Evolutionary conservation across 2,888 invertebrate genomes (phyloP), one percentile per base, ranked within the genome.

Genomic region (Laspeyria flexula): DNA sequence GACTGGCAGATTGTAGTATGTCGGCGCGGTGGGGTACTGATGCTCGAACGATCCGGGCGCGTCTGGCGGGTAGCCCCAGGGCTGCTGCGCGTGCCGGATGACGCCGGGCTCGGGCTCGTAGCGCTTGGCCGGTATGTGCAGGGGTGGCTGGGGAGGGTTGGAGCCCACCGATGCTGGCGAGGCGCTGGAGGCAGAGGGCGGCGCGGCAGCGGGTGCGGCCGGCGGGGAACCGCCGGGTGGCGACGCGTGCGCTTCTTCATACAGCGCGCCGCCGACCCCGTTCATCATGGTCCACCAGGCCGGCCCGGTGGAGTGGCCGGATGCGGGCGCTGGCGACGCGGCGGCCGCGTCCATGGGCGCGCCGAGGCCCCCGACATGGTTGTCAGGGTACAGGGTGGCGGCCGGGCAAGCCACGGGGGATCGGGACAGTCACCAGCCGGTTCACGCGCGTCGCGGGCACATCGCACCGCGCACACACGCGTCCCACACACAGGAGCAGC

Each of bases 101-200:
- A 96, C 96, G 37, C 96, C 95, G 43, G 95, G 94, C 77, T 94
- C 94, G 53, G 93, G 93, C 64, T 93, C 92, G 81, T 93, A 95
- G 70, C 97, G 94, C 90, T 97, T 97, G 78, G 97, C 97, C 66
- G 97, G 97, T 90, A 97, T 97, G 93, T 97, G 97, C 61, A 97
- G 93, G 60, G 96, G 96, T 48, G 96, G 96, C 77, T 95, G 95
- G 55, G 95, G 95, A 54, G 96, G 94, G 88, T 95, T 94, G 81
- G 95, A 95, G 80, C 95, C 93, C 43, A 94, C 94, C 55, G 92
- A 90, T 57, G 94, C 87, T 77, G 94, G 94, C 81, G 93, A 89
- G 79, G 89, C 90, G 90, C 89, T 89, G 77, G 92, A 88, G 56
- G 92, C 90, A 56, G 93, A 90, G 77, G 94, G 85, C 64, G 94